phyloP scores from a whole-genome alignment of 2,797 vertebrate genomes.

The Scleropages formosus region DNA sequence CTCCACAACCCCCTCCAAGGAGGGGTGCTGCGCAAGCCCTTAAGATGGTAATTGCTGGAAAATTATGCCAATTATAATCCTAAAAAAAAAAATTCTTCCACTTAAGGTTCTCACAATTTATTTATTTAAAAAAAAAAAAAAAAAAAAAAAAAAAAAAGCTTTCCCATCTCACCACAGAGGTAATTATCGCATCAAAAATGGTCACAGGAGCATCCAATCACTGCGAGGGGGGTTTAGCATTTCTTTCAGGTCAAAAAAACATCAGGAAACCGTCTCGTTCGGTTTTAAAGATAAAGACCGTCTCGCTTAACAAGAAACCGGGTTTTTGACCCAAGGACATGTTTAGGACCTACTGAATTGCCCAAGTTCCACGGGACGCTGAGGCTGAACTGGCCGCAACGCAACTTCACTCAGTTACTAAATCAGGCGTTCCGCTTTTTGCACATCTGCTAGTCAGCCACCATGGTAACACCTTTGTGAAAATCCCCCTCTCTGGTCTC shows the following conservation, averaged over 20 bases:
- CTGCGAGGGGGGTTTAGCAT: slow-evolving; percentile 22
- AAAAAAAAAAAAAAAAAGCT: slow-evolving; percentile 22
- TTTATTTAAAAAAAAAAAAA: no score
- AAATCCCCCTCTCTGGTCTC: no score
- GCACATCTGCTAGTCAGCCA: no score
- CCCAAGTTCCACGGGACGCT: no score
- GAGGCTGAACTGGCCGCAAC: no score
- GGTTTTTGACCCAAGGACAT: no score
- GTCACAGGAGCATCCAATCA: slow-evolving; percentile 25
- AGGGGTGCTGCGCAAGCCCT: slow-evolving; percentile 15
- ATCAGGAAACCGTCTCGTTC: background rate
- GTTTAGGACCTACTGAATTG: no score
- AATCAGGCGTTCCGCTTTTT: no score
- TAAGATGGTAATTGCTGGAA: slow-evolving; percentile 23
- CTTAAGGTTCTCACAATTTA: slow-evolving; percentile 25
- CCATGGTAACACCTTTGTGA: no score
- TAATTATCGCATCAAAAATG: slow-evolving; percentile 27
- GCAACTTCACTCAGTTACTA: no score
- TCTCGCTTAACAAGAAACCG: no score
- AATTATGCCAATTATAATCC: slow-evolving; percentile 25
- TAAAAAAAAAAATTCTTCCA: slow-evolving; percentile 24
- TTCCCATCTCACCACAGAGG: slow-evolving; percentile 17
- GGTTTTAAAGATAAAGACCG: no score
- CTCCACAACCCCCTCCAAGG: slow-evolving; percentile 13
- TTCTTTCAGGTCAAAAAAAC: slow-evolving; percentile 8